Conservation (phyloP, 2,888 invertebrate genomes). For the Diarsia dahlii region DNA sequence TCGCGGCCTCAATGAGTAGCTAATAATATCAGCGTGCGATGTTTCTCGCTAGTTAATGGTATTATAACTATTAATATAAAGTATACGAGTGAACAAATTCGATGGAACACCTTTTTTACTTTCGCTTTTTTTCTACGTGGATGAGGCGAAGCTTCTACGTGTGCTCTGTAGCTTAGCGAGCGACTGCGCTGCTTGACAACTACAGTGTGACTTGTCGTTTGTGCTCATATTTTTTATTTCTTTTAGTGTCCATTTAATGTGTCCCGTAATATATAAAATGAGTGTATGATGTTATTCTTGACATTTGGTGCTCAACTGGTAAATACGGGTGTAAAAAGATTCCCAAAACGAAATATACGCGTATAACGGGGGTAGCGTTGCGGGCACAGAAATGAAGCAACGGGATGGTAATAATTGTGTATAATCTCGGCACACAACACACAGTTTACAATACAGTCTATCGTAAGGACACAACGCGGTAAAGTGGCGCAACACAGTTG, state of each 20-base stretch:
- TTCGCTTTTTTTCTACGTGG: constrained; percentile 4
- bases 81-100: constrained; percentile 37
- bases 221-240: too few relatives aligned
- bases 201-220: neutral
- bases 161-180: constrained; percentile 1
- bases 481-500: too few relatives aligned
- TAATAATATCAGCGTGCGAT: constrained; percentile 51
- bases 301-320: constrained; percentile 33
- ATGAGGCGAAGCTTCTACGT: constrained; percentile 17
- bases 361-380: too few relatives aligned
- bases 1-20: constrained; percentile 17
- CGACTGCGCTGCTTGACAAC: neutral
- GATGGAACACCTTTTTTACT: constrained; percentile 13
- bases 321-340: constrained; percentile 45
- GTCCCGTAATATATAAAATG: constrained; percentile 27
- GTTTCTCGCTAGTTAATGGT: constrained; percentile 37
- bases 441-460: too few relatives aligned
- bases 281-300: constrained; percentile 28
- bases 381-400: too few relatives aligned
- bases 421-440: too few relatives aligned
- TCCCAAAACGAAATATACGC: neutral
- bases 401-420: too few relatives aligned
- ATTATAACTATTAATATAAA: constrained; percentile 24
- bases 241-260: constrained; percentile 33
- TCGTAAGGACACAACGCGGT: too few relatives aligned